These are phyloP conservation scores for Bradypus variegatus DNA, from an alignment of 2,797 vertebrate species.

Conservation along the genomic window DNA sequence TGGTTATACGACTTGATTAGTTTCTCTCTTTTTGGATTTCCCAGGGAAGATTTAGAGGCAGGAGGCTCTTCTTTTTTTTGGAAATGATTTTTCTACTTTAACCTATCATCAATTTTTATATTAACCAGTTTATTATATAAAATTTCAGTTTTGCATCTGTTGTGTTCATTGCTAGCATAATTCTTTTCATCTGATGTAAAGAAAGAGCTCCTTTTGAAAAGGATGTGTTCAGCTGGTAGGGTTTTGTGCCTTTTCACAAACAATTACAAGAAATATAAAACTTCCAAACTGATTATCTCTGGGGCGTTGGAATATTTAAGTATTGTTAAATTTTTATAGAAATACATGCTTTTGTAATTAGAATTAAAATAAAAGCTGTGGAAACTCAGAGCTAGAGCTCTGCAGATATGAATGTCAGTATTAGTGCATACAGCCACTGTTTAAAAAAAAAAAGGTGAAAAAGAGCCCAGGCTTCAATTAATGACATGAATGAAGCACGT, in stretches of 20 bases:
- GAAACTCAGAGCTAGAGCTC: too few species aligned
- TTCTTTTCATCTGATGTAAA: not conserved
- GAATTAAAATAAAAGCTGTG: not conserved
- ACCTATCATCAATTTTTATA: not conserved
- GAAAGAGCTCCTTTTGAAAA: not conserved
- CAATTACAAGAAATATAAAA: not conserved
- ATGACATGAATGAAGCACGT: too few species aligned
- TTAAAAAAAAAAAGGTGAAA: too few species aligned
- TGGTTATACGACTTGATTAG: not conserved
- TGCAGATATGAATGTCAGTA: too few species aligned
- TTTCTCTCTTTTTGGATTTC: not conserved
- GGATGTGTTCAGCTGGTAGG: not conserved
- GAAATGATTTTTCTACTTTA: not conserved
- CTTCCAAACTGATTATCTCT: not conserved
- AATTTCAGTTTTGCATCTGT: not conserved
- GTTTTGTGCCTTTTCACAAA: conserved; percentile 5
- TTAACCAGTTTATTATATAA: not conserved
- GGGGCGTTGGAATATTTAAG: not conserved
- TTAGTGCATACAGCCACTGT: too few species aligned
- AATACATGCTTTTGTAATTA: not conserved
- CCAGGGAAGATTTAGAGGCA: not conserved
- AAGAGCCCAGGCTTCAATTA: too few species aligned
- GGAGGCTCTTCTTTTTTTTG: not conserved
- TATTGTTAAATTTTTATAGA: not conserved
- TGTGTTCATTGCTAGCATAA: not conserved